These are phyloP conservation scores for Triplophysa rosa DNA, from an alignment of 2,113 vertebrate genomes.

Conservation along the genomic window DNA sequence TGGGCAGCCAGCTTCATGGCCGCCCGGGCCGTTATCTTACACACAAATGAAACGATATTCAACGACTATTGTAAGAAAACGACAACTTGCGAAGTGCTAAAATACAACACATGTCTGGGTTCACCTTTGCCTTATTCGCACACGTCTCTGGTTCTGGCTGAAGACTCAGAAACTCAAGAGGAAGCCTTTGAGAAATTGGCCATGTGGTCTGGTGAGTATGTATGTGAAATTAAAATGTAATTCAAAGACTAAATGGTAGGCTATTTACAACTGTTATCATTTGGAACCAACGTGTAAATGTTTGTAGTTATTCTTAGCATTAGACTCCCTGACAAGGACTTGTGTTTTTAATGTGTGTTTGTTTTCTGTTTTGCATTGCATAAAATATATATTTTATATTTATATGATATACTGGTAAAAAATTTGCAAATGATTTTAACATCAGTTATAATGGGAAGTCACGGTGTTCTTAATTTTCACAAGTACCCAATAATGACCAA, in stretches of 20 bases:
- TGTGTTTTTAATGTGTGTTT: background rate
- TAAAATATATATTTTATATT: background rate
- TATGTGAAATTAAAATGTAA: background rate
- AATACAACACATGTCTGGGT: conserved; percentile 84
- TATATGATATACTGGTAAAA: too few species aligned
- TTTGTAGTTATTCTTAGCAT: background rate
- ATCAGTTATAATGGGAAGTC: background rate
- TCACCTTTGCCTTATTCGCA: conserved; percentile 86
- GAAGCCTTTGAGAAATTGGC: conserved; percentile 86
- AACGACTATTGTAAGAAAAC: conserved; percentile 82
- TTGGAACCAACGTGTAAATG: background rate
- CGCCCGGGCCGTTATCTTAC: conserved; percentile 58
- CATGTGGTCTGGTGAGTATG: conserved; percentile 89
- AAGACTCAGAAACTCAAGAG: conserved; percentile 86
- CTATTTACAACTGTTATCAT: background rate
- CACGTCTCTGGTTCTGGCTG: conserved; percentile 86
- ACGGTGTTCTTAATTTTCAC: conserved; percentile 17
- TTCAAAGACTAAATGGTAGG: background rate
- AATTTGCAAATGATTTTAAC: background rate
- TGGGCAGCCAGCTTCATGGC: conserved; percentile 58
- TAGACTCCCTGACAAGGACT: too few species aligned
- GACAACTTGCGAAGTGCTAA: conserved; percentile 82
- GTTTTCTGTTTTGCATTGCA: background rate
- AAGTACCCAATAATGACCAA: conserved; percentile 46
- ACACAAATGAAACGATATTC: conserved; percentile 70